phyloP scores from a whole-genome alignment of 2,113 vertebrate species.

The Struthidea cinerea region DNA sequence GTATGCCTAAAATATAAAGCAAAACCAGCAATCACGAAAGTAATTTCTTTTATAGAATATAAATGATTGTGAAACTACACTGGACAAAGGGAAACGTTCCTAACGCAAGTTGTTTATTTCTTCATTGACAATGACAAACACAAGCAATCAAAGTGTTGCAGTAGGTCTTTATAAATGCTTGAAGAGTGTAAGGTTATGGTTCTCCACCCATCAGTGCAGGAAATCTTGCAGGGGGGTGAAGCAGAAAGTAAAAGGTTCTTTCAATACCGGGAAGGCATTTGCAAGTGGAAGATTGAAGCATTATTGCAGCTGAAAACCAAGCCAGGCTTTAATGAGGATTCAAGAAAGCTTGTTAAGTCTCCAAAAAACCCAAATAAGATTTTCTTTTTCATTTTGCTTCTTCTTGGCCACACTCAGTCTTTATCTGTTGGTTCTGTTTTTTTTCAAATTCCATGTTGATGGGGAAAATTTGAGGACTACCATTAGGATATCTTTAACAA shows the following conservation, averaged over 20 bases:
- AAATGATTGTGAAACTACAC: neutral
- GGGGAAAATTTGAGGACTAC: neutral
- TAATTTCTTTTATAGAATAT: neutral
- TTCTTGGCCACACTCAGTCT: neutral
- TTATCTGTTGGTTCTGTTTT: neutral
- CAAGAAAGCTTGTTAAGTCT: neutral
- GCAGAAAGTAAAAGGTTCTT: neutral
- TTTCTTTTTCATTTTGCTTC: neutral
- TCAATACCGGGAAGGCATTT: neutral
- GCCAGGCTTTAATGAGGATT: neutral
- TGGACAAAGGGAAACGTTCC: neutral
- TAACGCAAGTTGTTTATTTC: slow-evolving; percentile 28
- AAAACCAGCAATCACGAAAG: neutral
- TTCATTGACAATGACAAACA: slow-evolving; percentile 49
- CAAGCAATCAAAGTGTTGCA: slow-evolving; percentile 8
- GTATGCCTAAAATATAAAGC: neutral
- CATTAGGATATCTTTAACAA: neutral
- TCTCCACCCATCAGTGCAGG: slow-evolving; percentile 8
- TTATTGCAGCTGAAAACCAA: slow-evolving; percentile 1
- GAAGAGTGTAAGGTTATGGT: slow-evolving; percentile 24
- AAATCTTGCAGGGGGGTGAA: slow-evolving; percentile 40
- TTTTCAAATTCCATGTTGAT: neutral
- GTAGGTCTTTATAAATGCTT: slow-evolving; percentile 21
- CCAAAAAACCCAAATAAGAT: neutral
- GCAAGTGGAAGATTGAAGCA: neutral